Evolutionary conservation across 2,797 vertebrate species (phyloP), one percentile per base, ranked within the genome.

Genomic region (Gadopsis marmoratus): DNA sequence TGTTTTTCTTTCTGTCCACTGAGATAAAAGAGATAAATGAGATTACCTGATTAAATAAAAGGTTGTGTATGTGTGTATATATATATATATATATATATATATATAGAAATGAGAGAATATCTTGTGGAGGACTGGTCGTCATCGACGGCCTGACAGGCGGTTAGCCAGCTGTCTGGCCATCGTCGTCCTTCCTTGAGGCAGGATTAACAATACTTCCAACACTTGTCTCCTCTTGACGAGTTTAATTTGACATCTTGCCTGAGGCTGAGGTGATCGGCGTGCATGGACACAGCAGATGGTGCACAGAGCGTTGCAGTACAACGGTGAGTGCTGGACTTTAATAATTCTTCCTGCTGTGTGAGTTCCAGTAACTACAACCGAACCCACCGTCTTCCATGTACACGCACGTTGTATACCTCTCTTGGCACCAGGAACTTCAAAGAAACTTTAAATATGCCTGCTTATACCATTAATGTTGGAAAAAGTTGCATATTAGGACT

Each of bases 221-320:
- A 77, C 71, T 50, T 69, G 81, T 60, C 74, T 74, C 70, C 78
- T 77, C 45, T 0, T 55, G 61, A 83, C 29, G 69, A 26, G 55
- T 4, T 59, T 50, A 37, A 60, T 47, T 67, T 62, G 70, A 71
- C 74, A 56, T 61, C 3, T 67, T 12, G 69, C 85, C 72, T 11
- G 59, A 56, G 66, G 81, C 70, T 4, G 58, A 59, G 45, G 43
- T 50, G 78, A 79, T 68, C 55, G 37, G 56, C 53, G 26, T 65
- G 55, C 23, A 50, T 3, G 23, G 68, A 6, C 47, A 55, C 62
- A 33, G 76, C 76, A 73, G 78, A 77, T 78, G 81, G 78, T 14
- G 60, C 0, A 66, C 78, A 67, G n/a, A n/a, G n/a, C n/a, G n/a
- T n/a, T 69, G 64, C 71, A 68, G 26, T 1, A 13, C 17, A 76